A percentile compares a stretch with the other conserved stretches of the same genome.
phyloP scores from a whole-genome alignment of 2,797 vertebrate genomes.

The Catostomus latipinnis region DNA sequence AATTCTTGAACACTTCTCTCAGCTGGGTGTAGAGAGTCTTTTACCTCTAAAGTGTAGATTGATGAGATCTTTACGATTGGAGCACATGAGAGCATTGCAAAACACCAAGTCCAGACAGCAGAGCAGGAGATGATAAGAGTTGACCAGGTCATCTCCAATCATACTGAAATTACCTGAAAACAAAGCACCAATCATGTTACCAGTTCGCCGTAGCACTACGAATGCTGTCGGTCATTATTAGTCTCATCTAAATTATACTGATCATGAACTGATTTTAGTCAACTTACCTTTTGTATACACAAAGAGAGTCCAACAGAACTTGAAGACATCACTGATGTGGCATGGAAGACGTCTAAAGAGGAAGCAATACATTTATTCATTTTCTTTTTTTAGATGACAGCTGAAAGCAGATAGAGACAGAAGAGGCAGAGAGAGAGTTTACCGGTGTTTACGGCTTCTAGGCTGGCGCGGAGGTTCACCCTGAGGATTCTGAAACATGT shows the following conservation, averaged over 20 bases:
- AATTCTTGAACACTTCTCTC: no score
- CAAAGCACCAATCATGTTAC: background rate
- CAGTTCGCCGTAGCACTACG: background rate
- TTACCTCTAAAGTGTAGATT: slow-evolving; percentile 91
- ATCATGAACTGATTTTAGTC: background rate
- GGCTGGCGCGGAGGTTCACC: slow-evolving; percentile 85
- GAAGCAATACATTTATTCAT: background rate
- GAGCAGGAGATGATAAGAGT: slow-evolving; percentile 97
- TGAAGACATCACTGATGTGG: slow-evolving; percentile 90
- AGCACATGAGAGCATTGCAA: slow-evolving; percentile 88
- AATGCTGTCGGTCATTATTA: background rate
- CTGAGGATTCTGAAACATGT: slow-evolving; percentile 91
- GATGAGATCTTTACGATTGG: slow-evolving; percentile 90
- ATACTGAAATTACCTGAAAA: slow-evolving; percentile 91
- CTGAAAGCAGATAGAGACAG: background rate
- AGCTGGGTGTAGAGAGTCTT: background rate
- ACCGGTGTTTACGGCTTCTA: slow-evolving; percentile 95
- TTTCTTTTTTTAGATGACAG: background rate
- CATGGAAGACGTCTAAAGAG: slow-evolving; percentile 86
- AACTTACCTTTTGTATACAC: slow-evolving; percentile 95
- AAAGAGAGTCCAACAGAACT: slow-evolving; percentile 98
- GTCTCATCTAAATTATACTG: background rate
- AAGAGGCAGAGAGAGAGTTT: background rate
- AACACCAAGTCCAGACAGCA: slow-evolving; percentile 97
- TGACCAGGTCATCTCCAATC: slow-evolving; percentile 98